Evolutionary conservation across 1,140 invertebrate genomes (phyloP), one percentile per base, ranked within the genome.

Genomic region (Limonius californicus): DNA sequence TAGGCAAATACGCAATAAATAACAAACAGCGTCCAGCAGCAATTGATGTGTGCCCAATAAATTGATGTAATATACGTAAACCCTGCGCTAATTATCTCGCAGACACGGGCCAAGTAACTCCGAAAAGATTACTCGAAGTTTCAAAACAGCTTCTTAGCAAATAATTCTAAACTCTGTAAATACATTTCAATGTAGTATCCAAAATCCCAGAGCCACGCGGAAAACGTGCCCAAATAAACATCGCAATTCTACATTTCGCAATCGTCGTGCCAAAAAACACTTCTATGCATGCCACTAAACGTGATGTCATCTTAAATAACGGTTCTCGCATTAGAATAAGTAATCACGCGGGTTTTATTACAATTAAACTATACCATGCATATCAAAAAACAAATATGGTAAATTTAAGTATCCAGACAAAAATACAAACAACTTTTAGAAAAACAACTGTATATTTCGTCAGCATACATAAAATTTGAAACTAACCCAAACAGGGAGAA

Each of bases 141-240:
- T 39, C 35, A 39, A 39, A 39, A 39, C n/a, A 39, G 8, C 35
- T 2, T 2, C 2, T 39, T 39, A 39, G 11, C 23, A 27, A 27
- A 39, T 39, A 39, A 39, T 14, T 9, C 11, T 12, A 39, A 32
- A 32, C 27, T 32, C 11, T 39, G n/a, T 12, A 39, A 39, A 39
- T 14, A 39, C 9, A 9, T 27, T 27, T 4, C 23, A 27, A 27
- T 27, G 23, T 27, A 27, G 3, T 27, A 27, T 27, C 23, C 23
- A 39, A 12, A 39, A 39, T 39, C 35, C n/a, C n/a, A 9, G n/a
- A 39, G 7, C n/a, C n/a, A 7, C 4, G 45, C 19, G 45, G 2
- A 50, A 50, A 50, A 50, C 45, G 45, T 50, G 45, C n/a, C 45
- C n/a, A n/a, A 3, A 18, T 18, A 50, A 50, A 50, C 45, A 18